phyloP scores from a whole-genome alignment of 1,140 invertebrate species.

The Drosophila willistoni region DNA sequence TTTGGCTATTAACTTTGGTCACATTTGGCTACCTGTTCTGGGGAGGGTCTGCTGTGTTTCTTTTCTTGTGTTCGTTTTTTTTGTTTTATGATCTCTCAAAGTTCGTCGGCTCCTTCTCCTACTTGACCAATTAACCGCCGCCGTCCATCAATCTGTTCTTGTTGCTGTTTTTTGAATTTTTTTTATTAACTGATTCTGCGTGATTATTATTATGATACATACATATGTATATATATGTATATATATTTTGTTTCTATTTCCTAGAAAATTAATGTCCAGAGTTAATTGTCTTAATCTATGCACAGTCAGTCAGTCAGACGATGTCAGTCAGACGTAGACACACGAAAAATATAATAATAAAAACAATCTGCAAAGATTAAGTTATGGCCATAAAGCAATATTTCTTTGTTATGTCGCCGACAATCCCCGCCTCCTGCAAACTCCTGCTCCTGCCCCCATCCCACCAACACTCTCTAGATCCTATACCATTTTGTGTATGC shows the following conservation, averaged over 20 bases:
- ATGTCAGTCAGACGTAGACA: neutral
- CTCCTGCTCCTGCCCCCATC: neutral
- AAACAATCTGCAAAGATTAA: slow-evolving; percentile 24
- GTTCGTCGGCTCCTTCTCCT: slow-evolving; percentile 10
- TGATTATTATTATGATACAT: neutral
- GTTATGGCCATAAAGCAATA: slow-evolving; percentile 22
- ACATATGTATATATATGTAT: neutral
- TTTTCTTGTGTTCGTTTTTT: neutral
- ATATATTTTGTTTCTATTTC: slow-evolving; percentile 19
- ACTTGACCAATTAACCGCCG: neutral
- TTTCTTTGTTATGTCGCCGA: slow-evolving; percentile 13
- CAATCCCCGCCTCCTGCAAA: neutral
- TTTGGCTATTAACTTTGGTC: neutral
- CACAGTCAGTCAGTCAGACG: neutral
- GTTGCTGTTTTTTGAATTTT: neutral
- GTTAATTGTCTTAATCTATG: slow-evolving; percentile 31
- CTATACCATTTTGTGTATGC: no score
- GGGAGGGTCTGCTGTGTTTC: no score
- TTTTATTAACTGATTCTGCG: slow-evolving; percentile 8
- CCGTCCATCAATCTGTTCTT: neutral
- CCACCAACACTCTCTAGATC: no score
- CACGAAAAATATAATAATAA: slow-evolving; percentile 7
- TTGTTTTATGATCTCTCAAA: slow-evolving; percentile 1
- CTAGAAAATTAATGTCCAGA: slow-evolving; percentile 28
- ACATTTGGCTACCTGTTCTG: neutral